Conservation (phyloP, 1,140 invertebrate genomes). For the Drosophila parabipectinata region DNA sequence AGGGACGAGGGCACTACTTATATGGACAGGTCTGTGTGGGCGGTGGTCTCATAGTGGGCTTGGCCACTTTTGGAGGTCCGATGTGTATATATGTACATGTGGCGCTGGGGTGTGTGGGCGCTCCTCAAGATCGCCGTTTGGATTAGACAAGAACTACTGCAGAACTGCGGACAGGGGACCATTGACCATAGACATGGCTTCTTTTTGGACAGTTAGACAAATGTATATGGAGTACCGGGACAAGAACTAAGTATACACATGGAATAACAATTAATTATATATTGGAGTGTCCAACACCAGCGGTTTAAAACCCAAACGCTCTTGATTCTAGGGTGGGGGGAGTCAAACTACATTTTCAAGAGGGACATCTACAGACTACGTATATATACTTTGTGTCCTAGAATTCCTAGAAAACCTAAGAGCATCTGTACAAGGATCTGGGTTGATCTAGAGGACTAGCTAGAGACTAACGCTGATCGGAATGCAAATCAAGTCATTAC, state of each 20-base stretch:
- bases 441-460: conserved; percentile 2
- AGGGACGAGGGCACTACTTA: conserved; percentile 12
- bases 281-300: conserved; percentile 68
- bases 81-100: conserved; percentile 49
- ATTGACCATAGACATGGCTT: conserved; percentile 12
- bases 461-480: conserved; percentile 34
- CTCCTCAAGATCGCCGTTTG: conserved; percentile 41
- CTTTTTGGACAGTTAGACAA: conserved; percentile 52
- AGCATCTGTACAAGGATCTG: conserved; percentile 56
- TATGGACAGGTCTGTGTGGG: conserved; percentile 41
- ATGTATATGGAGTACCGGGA: conserved; percentile 38
- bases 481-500: conserved; percentile 39
- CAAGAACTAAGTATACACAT: conserved; percentile 39
- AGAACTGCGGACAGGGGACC: conserved; percentile 38
- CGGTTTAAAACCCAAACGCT: conserved; percentile 27
- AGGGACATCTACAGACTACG: conserved; percentile 43
- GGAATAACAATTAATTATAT: conserved; percentile 40
- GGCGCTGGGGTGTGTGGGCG: conserved; percentile 33
- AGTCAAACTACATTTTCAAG: conserved; percentile 43
- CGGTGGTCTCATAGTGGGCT: conserved; percentile 1
- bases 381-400: conserved; percentile 72
- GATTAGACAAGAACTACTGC: conserved; percentile 77
- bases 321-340: neutral
- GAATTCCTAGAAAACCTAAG: conserved; percentile 12
- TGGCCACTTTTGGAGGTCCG: conserved; percentile 52